A percentile compares a stretch with the other conserved stretches of the same genome.
Conservation (phyloP, 1,140 invertebrate genomes). For the Dendroctonus ponderosae region DNA sequence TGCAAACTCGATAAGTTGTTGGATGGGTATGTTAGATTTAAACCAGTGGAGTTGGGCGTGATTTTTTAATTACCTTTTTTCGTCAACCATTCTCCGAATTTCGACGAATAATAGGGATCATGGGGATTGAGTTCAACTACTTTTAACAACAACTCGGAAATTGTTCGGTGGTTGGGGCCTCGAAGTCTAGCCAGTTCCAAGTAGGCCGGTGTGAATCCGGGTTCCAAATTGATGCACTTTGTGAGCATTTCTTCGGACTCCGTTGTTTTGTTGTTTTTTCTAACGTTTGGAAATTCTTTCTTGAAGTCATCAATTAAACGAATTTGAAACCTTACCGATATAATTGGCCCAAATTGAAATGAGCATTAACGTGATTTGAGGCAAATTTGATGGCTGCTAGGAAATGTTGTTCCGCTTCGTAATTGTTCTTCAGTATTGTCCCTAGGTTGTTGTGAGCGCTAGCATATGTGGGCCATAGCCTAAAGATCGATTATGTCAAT, state of each 20-base stretch:
- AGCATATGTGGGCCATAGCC: constrained; percentile 81
- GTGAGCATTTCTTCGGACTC: constrained; percentile 68
- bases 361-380: constrained; percentile 76
- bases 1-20: no score
- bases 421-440: constrained; percentile 66
- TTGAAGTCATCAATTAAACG: no score
- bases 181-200: constrained; percentile 62
- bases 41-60: no score
- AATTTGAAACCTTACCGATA: constrained; percentile 63
- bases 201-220: constrained; percentile 66
- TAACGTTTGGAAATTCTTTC: constrained; percentile 41
- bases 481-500: constrained; percentile 49
- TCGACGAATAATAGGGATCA: constrained; percentile 65
- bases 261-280: constrained; percentile 63
- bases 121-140: constrained; percentile 62
- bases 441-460: constrained; percentile 89
- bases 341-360: constrained; percentile 82
- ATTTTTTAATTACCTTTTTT: constrained; percentile 61
- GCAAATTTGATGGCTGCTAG: constrained; percentile 71
- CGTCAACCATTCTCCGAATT: constrained; percentile 67
- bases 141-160: constrained; percentile 55
- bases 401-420: constrained; percentile 75
- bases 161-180: constrained; percentile 54
- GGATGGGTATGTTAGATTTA: no score
- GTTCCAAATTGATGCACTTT: constrained; percentile 64